Evolutionary conservation across 2,888 invertebrate species (phyloP).

Genomic region (Timema cristinae): DNA sequence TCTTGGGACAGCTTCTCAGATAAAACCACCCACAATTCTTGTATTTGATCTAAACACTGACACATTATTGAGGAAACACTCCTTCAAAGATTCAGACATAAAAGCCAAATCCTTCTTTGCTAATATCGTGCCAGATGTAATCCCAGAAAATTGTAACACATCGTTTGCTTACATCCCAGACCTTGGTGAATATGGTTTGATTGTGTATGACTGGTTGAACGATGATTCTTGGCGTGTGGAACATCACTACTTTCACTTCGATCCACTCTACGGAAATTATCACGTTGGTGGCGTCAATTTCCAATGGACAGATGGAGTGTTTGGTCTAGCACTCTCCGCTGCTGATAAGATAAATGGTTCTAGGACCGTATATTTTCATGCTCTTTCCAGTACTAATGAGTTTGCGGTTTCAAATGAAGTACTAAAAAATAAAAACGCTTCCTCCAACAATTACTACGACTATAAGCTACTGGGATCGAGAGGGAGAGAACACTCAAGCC

Average conservation of each 20-base stretch:
- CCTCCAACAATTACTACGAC: slow-evolving; percentile 43
- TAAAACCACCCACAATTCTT: slow-evolving; percentile 52
- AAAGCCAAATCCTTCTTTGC: slow-evolving; percentile 77
- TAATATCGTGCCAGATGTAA: slow-evolving; percentile 71
- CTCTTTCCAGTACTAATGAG: slow-evolving; percentile 71
- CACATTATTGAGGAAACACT: slow-evolving; percentile 55
- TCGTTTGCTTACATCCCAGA: slow-evolving; percentile 77
- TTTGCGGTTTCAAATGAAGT: slow-evolving; percentile 68
- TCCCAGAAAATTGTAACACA: slow-evolving; percentile 64
- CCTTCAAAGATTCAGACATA: slow-evolving; percentile 61
- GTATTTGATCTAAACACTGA: slow-evolving; percentile 75
- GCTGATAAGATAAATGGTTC: slow-evolving; percentile 57
- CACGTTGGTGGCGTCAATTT: slow-evolving; percentile 66
- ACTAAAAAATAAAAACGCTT: slow-evolving; percentile 61
- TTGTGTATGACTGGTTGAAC: slow-evolving; percentile 70
- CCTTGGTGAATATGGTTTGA: slow-evolving; percentile 62
- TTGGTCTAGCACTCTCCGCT: slow-evolving; percentile 66
- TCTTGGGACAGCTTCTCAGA: slow-evolving; percentile 60
- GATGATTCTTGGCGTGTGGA: slow-evolving; percentile 74
- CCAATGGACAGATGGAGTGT: slow-evolving; percentile 75
- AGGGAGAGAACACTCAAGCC: slow-evolving; percentile 68
- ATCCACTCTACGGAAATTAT: slow-evolving; percentile 66
- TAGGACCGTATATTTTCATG: slow-evolving; percentile 74
- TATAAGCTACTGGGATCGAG: slow-evolving; percentile 65
- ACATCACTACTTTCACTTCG: slow-evolving; percentile 64